Evolutionary conservation across 2,888 invertebrate species (phyloP).

Genomic region (Hyppa rectilinea): DNA sequence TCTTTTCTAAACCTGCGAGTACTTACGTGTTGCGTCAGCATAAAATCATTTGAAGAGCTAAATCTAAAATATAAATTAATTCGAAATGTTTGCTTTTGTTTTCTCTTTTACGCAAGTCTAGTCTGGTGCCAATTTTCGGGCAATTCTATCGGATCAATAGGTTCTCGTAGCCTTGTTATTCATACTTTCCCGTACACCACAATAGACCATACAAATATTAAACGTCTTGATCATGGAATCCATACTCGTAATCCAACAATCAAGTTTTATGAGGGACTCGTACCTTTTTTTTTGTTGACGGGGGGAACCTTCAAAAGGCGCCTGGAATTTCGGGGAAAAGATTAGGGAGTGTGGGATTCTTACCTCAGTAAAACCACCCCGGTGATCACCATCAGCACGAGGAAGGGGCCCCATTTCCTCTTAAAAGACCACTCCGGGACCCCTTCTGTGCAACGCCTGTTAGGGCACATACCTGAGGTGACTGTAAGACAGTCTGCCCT

Average conservation of each 20-base stretch:
- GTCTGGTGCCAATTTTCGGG: slow-evolving; percentile 7
- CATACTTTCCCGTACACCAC: slow-evolving; percentile 18
- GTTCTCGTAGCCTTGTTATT: not conserved
- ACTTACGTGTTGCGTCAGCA: slow-evolving; percentile 1
- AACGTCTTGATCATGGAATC: not conserved
- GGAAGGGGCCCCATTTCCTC: no score
- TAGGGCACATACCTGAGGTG: no score
- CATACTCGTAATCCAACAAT: not conserved
- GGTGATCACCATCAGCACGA: no score
- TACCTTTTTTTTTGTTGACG: no score
- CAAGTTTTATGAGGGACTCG: slow-evolving; percentile 13
- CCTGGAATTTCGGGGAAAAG: no score
- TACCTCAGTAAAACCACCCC: no score
- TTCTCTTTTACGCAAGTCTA: slow-evolving; percentile 15
- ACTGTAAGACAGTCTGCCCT: no score
- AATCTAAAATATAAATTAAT: not conserved
- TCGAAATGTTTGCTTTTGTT: not conserved
- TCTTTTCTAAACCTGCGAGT: not conserved
- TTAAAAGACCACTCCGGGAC: no score
- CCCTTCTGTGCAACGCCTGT: no score
- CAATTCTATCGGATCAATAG: slow-evolving; percentile 13
- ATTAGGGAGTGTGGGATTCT: no score
- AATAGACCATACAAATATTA: not conserved
- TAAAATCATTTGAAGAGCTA: not conserved
- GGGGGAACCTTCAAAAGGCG: no score